Evolutionary conservation across 2,888 invertebrate species (phyloP).

Genomic region (Oligia fasciuncula): DNA sequence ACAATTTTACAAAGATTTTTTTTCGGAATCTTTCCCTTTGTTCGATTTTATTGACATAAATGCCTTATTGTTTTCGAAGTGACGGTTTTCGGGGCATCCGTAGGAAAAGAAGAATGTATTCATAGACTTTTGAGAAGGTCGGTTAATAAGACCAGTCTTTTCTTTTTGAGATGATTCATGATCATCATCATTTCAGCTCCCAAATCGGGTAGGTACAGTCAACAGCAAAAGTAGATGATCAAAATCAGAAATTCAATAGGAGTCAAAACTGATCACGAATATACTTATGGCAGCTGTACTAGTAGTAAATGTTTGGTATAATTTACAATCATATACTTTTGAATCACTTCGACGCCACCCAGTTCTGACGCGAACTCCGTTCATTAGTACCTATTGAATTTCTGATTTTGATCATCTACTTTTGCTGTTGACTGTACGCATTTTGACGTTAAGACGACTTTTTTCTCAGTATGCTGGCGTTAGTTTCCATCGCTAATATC

Average conservation of each 20-base stretch:
- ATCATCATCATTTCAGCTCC: not conserved
- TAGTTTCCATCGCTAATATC: not conserved
- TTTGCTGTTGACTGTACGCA: no score
- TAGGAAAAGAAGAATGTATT: slow-evolving; percentile 42
- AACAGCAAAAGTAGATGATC: no score
- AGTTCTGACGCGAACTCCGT: no score
- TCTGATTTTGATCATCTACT: no score
- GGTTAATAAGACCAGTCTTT: not conserved
- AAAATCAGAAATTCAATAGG: no score
- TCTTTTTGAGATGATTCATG: not conserved
- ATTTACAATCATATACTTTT: no score
- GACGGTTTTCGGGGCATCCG: slow-evolving; percentile 39
- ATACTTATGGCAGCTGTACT: no score
- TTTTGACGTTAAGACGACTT: not conserved
- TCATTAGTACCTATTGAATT: no score
- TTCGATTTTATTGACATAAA: slow-evolving; percentile 43
- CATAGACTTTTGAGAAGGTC: slow-evolving; percentile 1
- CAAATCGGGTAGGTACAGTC: not conserved
- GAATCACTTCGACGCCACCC: no score
- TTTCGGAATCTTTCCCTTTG: slow-evolving; percentile 35
- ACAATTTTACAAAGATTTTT: slow-evolving; percentile 50
- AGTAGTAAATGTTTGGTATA: no score
- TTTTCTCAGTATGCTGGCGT: not conserved
- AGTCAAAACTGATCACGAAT: no score
- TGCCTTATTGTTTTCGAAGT: slow-evolving; percentile 37